Conservation (phyloP, 2,888 invertebrate genomes). For the Lepeophtheirus nordmannii region DNA sequence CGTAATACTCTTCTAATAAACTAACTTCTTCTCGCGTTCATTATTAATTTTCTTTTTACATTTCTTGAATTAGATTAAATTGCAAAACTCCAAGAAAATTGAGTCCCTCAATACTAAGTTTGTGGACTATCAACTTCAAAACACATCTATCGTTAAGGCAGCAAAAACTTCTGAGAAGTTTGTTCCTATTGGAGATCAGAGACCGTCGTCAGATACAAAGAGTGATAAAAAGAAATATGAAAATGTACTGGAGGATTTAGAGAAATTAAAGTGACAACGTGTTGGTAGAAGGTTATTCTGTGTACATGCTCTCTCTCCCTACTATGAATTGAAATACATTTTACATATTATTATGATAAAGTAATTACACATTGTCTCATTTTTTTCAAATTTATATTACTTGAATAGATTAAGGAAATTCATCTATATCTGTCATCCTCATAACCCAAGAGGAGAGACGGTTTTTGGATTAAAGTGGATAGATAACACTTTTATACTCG, state of each 20-base stretch:
- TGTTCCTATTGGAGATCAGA: not conserved
- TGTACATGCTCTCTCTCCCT: too few relatives aligned
- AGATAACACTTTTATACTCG: too few relatives aligned
- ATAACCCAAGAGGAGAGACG: too few relatives aligned
- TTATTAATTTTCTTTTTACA: not conserved
- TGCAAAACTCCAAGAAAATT: not conserved
- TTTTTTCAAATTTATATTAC: too few relatives aligned
- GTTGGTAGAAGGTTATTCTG: too few relatives aligned
- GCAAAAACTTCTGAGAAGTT: not conserved
- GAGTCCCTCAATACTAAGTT: not conserved
- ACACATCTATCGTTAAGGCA: not conserved
- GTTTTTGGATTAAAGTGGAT: too few relatives aligned
- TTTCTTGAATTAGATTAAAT: not conserved
- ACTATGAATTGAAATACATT: too few relatives aligned
- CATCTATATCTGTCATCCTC: too few relatives aligned
- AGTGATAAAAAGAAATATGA: not conserved
- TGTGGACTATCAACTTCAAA: not conserved
- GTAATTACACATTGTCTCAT: too few relatives aligned
- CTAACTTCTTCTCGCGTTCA: too few relatives aligned
- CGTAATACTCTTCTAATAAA: not conserved
- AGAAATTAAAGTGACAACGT: not conserved
- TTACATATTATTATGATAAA: too few relatives aligned
- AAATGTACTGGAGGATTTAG: not conserved
- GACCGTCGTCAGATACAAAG: not conserved
- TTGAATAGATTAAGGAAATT: too few relatives aligned